phyloP scores from a whole-genome alignment of 2,113 vertebrate genomes.

The Hippocampus zosterae region DNA sequence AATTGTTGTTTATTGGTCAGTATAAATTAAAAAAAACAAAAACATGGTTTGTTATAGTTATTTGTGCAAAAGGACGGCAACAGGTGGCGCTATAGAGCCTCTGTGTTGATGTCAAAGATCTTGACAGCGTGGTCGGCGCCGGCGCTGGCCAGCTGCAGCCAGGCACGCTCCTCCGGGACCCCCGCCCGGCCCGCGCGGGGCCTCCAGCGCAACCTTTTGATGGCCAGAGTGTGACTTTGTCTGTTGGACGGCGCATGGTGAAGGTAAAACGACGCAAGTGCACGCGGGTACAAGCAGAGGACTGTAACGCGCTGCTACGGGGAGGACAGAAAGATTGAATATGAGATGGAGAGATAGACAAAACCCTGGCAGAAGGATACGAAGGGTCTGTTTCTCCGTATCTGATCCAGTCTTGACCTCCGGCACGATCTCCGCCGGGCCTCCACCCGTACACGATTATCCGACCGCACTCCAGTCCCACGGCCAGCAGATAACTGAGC shows the following conservation, averaged over 20 bases:
- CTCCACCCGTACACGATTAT: constrained; percentile 85
- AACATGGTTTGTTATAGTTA: not conserved
- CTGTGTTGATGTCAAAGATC: constrained; percentile 83
- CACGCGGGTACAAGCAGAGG: too few relatives aligned
- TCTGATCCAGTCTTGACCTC: constrained; percentile 76
- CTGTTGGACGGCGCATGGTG: constrained; percentile 67
- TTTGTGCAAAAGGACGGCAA: not conserved
- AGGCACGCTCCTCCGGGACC: constrained; percentile 65
- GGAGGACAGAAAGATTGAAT: not conserved
- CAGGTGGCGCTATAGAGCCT: constrained; percentile 55
- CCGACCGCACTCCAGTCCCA: constrained; percentile 86
- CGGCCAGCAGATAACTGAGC: constrained; percentile 82
- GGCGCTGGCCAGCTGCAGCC: constrained; percentile 89
- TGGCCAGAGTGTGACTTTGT: constrained; percentile 84
- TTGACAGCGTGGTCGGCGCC: constrained; percentile 87
- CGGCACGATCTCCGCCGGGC: constrained; percentile 59
- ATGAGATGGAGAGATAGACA: not conserved
- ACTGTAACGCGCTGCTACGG: not conserved
- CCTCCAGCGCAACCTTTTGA: constrained; percentile 89
- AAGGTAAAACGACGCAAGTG: constrained; percentile 53
- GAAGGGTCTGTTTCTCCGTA: constrained; percentile 73
- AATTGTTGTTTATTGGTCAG: not conserved
- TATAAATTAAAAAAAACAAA: not conserved
- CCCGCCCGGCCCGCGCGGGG: constrained; percentile 70
- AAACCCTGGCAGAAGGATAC: constrained; percentile 71